Conservation (phyloP, 2,797 vertebrate genomes). For the Botia almorhae region DNA sequence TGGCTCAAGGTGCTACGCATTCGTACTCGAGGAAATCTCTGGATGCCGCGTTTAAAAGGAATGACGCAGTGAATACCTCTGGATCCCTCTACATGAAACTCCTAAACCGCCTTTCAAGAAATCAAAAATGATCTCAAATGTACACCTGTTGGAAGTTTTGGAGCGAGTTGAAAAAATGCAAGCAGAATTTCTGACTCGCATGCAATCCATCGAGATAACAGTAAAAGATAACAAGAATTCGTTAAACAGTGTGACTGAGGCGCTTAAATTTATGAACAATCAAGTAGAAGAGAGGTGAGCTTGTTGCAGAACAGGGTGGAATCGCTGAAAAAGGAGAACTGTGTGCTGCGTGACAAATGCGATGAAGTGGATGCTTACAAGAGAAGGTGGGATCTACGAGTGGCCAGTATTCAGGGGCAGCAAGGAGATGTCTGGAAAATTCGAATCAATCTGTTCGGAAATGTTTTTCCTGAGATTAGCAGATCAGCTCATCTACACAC, state of each 20-base stretch:
- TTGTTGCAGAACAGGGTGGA: background rate
- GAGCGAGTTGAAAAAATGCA: constrained; percentile 24
- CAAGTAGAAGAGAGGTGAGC: constrained; percentile 4
- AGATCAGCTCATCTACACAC: background rate
- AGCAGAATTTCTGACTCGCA: background rate
- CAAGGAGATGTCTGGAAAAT: constrained; percentile 10
- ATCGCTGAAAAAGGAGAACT: background rate
- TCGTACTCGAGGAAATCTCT: background rate
- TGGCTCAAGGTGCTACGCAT: background rate
- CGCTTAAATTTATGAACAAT: constrained; percentile 15
- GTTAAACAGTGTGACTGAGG: constrained; percentile 7
- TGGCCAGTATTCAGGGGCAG: constrained; percentile 16
- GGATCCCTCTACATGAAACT: background rate
- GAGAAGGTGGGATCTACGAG: constrained; percentile 32
- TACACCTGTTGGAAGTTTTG: constrained; percentile 12
- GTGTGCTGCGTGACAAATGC: constrained; percentile 4
- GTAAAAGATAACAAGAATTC: constrained; percentile 10
- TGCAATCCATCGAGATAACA: background rate
- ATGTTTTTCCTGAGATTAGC: constrained; percentile 15
- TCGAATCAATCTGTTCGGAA: background rate
- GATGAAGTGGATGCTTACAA: constrained; percentile 31
- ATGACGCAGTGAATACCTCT: background rate
- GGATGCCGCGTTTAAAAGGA: background rate
- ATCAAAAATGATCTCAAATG: background rate
- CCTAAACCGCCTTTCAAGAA: constrained; percentile 5